Conservation (phyloP, 64 coral and sea anemone genomes). For the Stichodactyla mertensii region DNA sequence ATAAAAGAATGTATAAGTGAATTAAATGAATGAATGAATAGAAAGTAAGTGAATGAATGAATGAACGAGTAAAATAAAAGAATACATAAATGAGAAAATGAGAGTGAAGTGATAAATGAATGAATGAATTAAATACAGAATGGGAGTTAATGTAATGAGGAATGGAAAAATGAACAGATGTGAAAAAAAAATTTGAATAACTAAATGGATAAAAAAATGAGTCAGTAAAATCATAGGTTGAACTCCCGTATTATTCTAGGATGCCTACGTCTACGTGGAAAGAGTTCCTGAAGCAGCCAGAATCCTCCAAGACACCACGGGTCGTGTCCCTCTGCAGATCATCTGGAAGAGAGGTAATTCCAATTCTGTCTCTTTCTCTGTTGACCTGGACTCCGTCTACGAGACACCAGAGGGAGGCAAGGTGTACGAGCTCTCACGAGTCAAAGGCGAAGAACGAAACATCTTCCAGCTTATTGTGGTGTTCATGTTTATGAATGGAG, state of each 20-base stretch:
- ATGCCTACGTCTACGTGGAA: constrained; percentile 65
- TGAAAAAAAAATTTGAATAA: background rate
- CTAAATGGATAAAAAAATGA: background rate
- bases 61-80: background rate
- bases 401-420: constrained; percentile 49
- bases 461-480: constrained; percentile 69
- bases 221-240: background rate
- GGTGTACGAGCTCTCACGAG: constrained; percentile 84
- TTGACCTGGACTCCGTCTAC: constrained; percentile 88
- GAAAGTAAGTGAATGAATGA: background rate
- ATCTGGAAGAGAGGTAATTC: constrained; percentile 50
- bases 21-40: background rate
- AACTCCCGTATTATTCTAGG: constrained; percentile 20
- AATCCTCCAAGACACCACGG: constrained; percentile 71
- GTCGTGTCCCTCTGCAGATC: constrained; percentile 62
- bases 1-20: background rate
- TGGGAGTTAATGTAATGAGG: background rate
- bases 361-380: constrained; percentile 49
- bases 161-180: background rate
- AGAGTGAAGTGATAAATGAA: background rate
- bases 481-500: constrained; percentile 67
- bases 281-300: constrained; percentile 71
- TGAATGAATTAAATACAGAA: background rate
- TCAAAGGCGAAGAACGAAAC: constrained; percentile 85
- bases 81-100: background rate